phyloP scores from a whole-genome alignment of 53 echinoderm and acorn worm species.

The Echinometra lucunter region DNA sequence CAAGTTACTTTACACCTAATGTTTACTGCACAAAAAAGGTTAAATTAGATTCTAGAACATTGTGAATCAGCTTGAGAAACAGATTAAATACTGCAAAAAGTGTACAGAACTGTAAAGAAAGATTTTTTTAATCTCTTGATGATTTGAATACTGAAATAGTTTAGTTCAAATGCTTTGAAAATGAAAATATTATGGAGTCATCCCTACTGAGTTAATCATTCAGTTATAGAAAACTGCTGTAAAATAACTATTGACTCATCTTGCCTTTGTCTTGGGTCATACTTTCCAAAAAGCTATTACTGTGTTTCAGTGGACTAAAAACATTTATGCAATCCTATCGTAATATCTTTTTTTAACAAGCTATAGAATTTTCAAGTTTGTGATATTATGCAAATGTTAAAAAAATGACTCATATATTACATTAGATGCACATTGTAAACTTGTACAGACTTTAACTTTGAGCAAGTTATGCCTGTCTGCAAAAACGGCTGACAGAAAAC shows the following conservation, averaged over 20 bases:
- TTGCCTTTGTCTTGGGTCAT: neutral
- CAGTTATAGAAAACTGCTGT: neutral
- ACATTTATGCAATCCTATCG: neutral
- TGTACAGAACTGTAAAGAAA: no score
- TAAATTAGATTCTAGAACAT: no score
- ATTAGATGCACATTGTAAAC: neutral
- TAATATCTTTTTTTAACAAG: neutral
- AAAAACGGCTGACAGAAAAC: neutral
- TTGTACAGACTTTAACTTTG: neutral
- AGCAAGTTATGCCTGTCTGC: neutral
- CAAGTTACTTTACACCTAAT: no score
- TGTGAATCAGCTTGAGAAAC: no score
- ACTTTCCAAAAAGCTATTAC: no score
- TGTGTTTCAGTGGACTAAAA: neutral
- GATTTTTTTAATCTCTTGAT: no score
- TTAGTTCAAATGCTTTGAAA: no score
- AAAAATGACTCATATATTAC: neutral
- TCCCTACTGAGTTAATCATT: neutral
- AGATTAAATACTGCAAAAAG: no score
- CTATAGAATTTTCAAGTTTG: neutral
- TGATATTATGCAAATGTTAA: neutral
- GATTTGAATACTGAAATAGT: no score
- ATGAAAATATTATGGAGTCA: no score
- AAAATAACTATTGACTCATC: neutral
- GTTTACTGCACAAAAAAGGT: no score